These are phyloP conservation scores for Mesorhabditis belari DNA, from an alignment of 2,888 invertebrate species.

Conservation along the genomic window DNA sequence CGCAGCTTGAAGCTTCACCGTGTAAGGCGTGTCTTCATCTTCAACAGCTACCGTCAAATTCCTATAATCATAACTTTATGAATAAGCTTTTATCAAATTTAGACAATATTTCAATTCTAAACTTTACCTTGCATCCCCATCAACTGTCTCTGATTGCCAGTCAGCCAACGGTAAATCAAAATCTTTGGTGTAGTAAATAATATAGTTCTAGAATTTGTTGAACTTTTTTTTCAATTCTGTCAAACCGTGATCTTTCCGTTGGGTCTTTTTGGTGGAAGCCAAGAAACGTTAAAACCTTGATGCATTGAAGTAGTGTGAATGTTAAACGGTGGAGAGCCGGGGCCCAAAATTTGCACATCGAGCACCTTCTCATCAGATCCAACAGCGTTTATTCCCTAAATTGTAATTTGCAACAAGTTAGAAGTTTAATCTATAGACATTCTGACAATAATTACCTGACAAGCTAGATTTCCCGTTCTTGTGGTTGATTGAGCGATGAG, in stretches of 20 bases:
- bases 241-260: slow-evolving; percentile 41
- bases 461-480: slow-evolving; percentile 40
- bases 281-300: slow-evolving; percentile 48
- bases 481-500: slow-evolving; percentile 46
- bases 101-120: not conserved
- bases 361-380: slow-evolving; percentile 43
- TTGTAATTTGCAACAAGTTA: too few relatives aligned
- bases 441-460: too few relatives aligned
- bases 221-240: not conserved
- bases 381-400: slow-evolving; percentile 29
- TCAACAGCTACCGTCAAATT: slow-evolving; percentile 29
- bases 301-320: slow-evolving; percentile 45
- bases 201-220: slow-evolving; percentile 29
- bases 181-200: slow-evolving; percentile 49
- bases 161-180: slow-evolving; percentile 42
- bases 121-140: slow-evolving; percentile 19
- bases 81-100: not conserved
- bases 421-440: too few relatives aligned
- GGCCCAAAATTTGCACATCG: slow-evolving; percentile 46
- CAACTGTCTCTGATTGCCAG: slow-evolving; percentile 41
- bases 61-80: slow-evolving; percentile 4
- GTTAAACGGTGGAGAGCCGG: slow-evolving; percentile 38
- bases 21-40: slow-evolving; percentile 49
- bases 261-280: slow-evolving; percentile 44
- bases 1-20: slow-evolving; percentile 36